phyloP scores from a whole-genome alignment of 2,113 vertebrate species.

The Misgurnus mizolepis region DNA sequence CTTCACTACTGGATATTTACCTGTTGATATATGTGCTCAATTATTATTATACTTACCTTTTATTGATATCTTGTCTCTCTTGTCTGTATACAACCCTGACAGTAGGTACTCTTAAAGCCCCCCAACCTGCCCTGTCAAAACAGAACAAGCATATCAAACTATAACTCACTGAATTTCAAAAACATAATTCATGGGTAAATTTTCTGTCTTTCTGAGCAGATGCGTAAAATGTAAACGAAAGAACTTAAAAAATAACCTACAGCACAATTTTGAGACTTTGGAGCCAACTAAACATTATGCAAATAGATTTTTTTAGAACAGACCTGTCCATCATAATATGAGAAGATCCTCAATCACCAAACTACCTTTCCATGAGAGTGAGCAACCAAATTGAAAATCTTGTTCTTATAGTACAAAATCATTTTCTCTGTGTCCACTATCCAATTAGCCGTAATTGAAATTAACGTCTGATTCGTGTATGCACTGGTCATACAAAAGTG shows the following conservation, averaged over 20 bases:
- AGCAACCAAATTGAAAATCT: conserved; percentile 40
- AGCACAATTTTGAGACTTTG: background rate
- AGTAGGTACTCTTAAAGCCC: too few species aligned
- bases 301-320: conserved; percentile 21
- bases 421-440: conserved; percentile 21
- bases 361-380: conserved; percentile 33
- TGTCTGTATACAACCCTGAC: too few species aligned
- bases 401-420: conserved; percentile 22
- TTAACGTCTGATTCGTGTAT: conserved; percentile 18
- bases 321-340: conserved; percentile 18
- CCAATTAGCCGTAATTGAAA: conserved; percentile 30
- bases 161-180: too few species aligned
- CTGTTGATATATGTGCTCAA: too few species aligned
- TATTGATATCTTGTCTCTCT: too few species aligned
- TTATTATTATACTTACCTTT: too few species aligned
- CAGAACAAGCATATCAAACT: too few species aligned
- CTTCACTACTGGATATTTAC: too few species aligned
- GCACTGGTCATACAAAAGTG: background rate
- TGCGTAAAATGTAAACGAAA: background rate
- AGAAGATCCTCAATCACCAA: conserved; percentile 26
- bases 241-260: background rate
- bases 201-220: too few species aligned
- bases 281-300: conserved; percentile 2
- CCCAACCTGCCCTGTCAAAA: too few species aligned
- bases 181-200: too few species aligned